Base-by-base conservation (phyloP, 2,797 vertebrate genomes). In the Danio albolineatus region DNA sequence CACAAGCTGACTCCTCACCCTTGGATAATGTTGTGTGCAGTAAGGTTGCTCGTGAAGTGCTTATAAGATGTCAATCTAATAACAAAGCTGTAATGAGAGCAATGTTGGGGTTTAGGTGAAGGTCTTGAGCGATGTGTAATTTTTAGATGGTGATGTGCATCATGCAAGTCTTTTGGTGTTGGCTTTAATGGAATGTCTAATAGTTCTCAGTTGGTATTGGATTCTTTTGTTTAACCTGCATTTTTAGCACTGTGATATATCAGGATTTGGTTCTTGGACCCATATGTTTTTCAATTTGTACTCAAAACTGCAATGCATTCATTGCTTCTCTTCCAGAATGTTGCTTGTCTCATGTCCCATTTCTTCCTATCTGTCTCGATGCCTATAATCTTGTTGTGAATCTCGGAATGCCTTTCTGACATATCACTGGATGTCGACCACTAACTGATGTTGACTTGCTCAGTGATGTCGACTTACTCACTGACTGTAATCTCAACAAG, bases 1-100 rank as follows among this genome's bases (percentile, higher is more conserved):
- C 54, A 56, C 54, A 62, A 7, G 13, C 12, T 19, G 10, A 19
- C n/a, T 62, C 59, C n/a, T 39, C 12, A 6, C 66, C 39, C 46
- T 69, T 21, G 36, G 48, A 51, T 69, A 51, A 75, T 41, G n/a
- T 41, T 53, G 6, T 75, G 48, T 64, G 48, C 38, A 41, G 46
- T 28, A 21, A 75, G 14, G 2, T 8, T 43, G 17, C n/a, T 28
- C 16, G 39, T 48, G 21, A 46, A 60, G 6, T 75, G 46, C 73
- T 62, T 46, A 16, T 39, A 41, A 16, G 7, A 65, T 74, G 16
- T 61, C 14, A 19, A 16, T 64, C 46, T 41, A 41, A 64, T 53
- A 43, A 53, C 7, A 59, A 19, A 43, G n/a, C 28, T 41, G 61
- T 13, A 17, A 21, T 10, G 2, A 19, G 53, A 72, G 7, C 7